These are phyloP conservation scores for Pluvianellus socialis DNA, from an alignment of 2,113 vertebrate genomes.

Conservation along the genomic window DNA sequence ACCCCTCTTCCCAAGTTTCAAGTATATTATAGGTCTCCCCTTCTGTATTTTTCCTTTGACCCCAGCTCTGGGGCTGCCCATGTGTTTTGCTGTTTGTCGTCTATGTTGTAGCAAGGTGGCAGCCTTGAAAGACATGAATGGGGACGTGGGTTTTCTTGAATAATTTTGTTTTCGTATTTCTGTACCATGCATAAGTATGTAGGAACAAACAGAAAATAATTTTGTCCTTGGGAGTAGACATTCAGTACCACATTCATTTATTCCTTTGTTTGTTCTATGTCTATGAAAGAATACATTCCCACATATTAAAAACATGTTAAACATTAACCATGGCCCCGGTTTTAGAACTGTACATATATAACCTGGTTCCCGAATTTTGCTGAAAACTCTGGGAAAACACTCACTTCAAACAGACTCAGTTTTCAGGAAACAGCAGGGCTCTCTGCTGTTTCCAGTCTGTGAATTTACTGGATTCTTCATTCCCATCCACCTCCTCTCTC, in stretches of 20 bases:
- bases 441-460: not conserved
- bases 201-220: not conserved
- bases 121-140: not conserved
- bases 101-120: not conserved
- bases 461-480: not conserved
- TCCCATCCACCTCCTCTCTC: not conserved
- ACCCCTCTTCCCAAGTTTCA: not conserved
- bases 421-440: not conserved
- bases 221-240: not conserved
- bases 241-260: not conserved
- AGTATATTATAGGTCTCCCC: accelerated
- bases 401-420: not conserved
- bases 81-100: not conserved
- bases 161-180: not conserved
- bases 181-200: not conserved
- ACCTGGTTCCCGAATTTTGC: not conserved
- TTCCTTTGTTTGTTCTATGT: not conserved
- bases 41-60: not conserved
- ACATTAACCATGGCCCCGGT: not conserved
- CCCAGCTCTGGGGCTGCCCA: not conserved
- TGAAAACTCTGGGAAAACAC: not conserved
- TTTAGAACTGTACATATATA: not conserved
- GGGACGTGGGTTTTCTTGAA: not conserved
- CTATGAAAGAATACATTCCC: not conserved
- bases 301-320: not conserved